Evolutionary conservation across 2,888 invertebrate species (phyloP).

Genomic region (Aleiodes alternator): DNA sequence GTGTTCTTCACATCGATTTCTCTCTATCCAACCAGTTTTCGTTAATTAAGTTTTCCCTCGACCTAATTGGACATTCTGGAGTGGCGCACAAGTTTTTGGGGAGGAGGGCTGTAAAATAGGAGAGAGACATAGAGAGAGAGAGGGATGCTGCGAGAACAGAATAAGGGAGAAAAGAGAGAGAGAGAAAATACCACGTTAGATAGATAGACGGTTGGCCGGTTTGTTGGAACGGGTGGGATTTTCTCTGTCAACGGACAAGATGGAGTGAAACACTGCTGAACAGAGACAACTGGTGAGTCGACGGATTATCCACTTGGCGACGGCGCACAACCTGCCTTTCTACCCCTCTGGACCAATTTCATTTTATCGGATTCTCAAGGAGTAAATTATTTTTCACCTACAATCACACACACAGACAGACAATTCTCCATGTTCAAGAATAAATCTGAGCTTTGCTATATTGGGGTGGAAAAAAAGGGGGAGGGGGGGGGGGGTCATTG

Average conservation of each 20-base stretch:
- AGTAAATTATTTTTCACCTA: not conserved
- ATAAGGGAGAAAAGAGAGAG: not conserved
- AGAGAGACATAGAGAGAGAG: not conserved
- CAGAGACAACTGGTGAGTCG: slow-evolving; percentile 73
- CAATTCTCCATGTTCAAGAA: too few relatives aligned
- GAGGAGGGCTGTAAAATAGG: not conserved
- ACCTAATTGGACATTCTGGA: slow-evolving; percentile 67
- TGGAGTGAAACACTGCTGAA: slow-evolving; percentile 73
- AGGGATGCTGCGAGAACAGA: slow-evolving; percentile 22
- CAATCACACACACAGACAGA: not conserved
- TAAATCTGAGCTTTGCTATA: too few relatives aligned
- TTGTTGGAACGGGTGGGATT: slow-evolving; percentile 66
- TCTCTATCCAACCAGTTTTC: slow-evolving; percentile 50
- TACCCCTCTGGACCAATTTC: slow-evolving; percentile 1
- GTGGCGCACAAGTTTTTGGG: slow-evolving; percentile 3
- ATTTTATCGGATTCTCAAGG: not conserved
- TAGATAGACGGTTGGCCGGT: slow-evolving; percentile 61
- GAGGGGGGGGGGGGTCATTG: too few relatives aligned
- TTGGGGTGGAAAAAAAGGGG: too few relatives aligned
- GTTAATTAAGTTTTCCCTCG: slow-evolving; percentile 71
- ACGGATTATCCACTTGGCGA: slow-evolving; percentile 64
- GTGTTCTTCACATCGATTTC: slow-evolving; percentile 58
- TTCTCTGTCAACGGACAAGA: slow-evolving; percentile 74
- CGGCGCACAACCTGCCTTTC: slow-evolving; percentile 14
- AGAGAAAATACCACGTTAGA: slow-evolving; percentile 40